These are phyloP conservation scores for Cynoglossus semilaevis DNA, from an alignment of 2,113 vertebrate genomes.

Conservation along the genomic window DNA sequence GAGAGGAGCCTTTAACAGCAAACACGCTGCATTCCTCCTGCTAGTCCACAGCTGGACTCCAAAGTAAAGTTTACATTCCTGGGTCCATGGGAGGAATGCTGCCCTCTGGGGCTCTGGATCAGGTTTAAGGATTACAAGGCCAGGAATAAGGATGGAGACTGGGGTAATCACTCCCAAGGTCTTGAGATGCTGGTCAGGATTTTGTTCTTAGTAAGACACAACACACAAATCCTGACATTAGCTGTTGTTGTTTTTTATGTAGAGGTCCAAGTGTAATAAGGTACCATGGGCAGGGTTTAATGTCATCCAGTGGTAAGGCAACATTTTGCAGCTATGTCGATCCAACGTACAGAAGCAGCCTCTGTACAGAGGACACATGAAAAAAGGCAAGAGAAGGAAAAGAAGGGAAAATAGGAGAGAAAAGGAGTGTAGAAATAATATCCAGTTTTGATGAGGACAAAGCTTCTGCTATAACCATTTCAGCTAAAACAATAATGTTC, in stretches of 20 bases:
- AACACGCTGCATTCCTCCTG: slow-evolving; percentile 61
- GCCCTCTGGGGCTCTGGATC: slow-evolving; percentile 43
- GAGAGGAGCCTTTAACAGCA: slow-evolving; percentile 56
- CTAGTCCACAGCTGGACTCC: slow-evolving; percentile 48
- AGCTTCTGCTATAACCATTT: slow-evolving; percentile 4
- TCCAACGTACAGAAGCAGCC: too few relatives aligned
- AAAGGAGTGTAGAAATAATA: slow-evolving; percentile 6
- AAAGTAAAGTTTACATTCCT: slow-evolving; percentile 75
- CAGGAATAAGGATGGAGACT: slow-evolving; percentile 9
- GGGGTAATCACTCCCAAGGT: slow-evolving; percentile 8
- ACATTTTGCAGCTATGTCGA: too few relatives aligned
- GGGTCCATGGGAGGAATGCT: slow-evolving; percentile 49
- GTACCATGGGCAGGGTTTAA: too few relatives aligned
- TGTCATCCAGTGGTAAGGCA: too few relatives aligned
- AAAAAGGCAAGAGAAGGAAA: neutral
- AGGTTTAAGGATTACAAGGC: slow-evolving; percentile 23
- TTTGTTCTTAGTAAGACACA: too few relatives aligned
- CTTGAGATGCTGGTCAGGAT: too few relatives aligned
- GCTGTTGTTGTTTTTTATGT: too few relatives aligned
- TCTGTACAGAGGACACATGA: too few relatives aligned
- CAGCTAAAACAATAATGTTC: slow-evolving; percentile 11
- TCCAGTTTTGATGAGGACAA: neutral
- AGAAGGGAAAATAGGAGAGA: neutral
- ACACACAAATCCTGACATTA: too few relatives aligned
- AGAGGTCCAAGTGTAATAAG: too few relatives aligned